Evolutionary conservation across 2,113 vertebrate species (phyloP), one percentile per base, ranked within the genome.

Genomic region (Macquaria ambigua): DNA sequence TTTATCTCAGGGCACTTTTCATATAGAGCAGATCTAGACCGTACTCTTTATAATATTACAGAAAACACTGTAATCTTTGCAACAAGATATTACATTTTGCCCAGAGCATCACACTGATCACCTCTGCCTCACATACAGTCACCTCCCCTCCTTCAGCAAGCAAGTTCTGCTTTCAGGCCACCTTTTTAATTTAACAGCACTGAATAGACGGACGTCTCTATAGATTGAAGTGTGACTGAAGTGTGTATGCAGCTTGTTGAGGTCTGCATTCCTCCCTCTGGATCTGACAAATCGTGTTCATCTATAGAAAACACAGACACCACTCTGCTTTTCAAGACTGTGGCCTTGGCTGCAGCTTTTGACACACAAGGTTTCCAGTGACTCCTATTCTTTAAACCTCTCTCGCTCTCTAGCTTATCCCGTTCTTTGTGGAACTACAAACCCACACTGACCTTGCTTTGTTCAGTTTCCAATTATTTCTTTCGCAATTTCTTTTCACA

Each of bases 331-430:
- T 83, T 83, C 18, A 87, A 82, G 6, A 25, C 28, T 21, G 46
- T 64, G 81, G 83, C 91, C 87, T 92, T 90, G 91, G 31, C 78
- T 77, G 41, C 67, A 61, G 62, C 75, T 84, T 77, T 67, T 81
- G n/a, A 28, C 23, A 53, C 56, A 74, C 23, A 21, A 58, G 62
- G 20, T 18, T 76, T 74, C 39, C 46, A 74, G 1, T n/a, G 12
- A 82, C 58, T 70, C 74, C 15, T 63, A 4, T 53, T 73, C 39
- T 70, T 15, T 2, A 11, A 61, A 70, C 20, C 0, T 66, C 43
- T 15, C 16, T 61, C 23, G 7, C 2, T 75, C 52, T 74, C 14
- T 28, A 2, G 5, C 10, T 66, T 16, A 20, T 34, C 31, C 0
- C 4, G 9, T 0, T 46, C 12, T 75, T 62, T 56, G 21, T 78